phyloP scores from a whole-genome alignment of 1,140 invertebrate species.

The Stenopsyche tienmushanensis region DNA sequence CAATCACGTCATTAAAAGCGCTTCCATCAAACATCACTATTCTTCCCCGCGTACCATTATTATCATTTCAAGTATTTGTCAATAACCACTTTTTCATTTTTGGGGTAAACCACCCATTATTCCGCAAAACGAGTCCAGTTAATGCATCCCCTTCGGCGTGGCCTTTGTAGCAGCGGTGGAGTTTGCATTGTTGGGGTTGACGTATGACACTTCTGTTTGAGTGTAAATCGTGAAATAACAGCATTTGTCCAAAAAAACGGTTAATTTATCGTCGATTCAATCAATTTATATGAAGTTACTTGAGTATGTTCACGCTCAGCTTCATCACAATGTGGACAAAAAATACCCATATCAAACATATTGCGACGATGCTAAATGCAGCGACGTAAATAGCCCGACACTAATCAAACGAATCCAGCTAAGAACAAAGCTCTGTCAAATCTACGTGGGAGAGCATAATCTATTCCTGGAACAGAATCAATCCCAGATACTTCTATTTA shows the following conservation, averaged over 20 bases:
- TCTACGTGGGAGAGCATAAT: not conserved
- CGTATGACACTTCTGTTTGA: conserved; percentile 4
- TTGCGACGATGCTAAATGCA: no score
- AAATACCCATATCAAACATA: no score
- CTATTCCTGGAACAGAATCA: not conserved
- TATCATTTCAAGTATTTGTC: conserved; percentile 23
- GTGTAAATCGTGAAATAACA: conserved; percentile 18
- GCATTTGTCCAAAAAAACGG: not conserved
- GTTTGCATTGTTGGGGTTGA: conserved; percentile 10
- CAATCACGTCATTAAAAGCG: conserved; percentile 37
- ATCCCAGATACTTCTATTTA: not conserved
- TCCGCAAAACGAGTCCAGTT: conserved; percentile 7
- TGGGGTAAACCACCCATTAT: conserved; percentile 40
- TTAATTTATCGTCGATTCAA: conserved; percentile 38
- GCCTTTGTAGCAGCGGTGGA: not conserved
- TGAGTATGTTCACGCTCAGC: conserved; percentile 21
- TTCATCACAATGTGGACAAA: not conserved
- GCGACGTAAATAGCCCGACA: no score
- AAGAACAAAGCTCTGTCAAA: not conserved
- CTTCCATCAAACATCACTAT: conserved; percentile 32
- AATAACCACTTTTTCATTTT: conserved; percentile 35
- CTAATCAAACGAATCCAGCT: no score
- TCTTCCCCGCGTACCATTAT: not conserved
- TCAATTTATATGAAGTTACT: conserved; percentile 26
- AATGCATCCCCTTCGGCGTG: conserved; percentile 16